Evolutionary conservation across 2,797 vertebrate genomes (phyloP).

Genomic region (Sebastes nivosus): DNA sequence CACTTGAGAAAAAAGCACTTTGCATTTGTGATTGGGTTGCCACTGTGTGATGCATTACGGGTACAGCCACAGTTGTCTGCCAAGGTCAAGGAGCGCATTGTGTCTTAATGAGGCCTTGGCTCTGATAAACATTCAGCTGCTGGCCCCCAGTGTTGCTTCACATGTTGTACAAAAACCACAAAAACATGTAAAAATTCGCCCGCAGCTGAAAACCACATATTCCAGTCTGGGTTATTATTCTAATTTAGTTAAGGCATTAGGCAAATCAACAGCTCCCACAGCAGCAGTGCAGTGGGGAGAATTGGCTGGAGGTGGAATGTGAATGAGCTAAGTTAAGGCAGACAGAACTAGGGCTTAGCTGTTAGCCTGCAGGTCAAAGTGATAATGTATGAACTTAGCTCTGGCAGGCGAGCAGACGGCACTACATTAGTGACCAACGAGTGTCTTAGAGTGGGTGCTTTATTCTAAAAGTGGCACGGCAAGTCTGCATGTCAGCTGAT

Average conservation of each 20-base stretch:
- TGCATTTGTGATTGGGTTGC: conserved; percentile 41
- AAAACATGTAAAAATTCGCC: conserved; percentile 34
- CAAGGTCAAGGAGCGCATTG: conserved; percentile 65
- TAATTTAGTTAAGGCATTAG: conserved; percentile 72
- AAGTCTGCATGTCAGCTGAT: conserved; percentile 37
- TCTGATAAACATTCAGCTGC: conserved; percentile 46
- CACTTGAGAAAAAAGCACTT: conserved; percentile 36
- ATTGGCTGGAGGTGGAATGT: conserved; percentile 63
- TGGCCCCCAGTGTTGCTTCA: conserved; percentile 5
- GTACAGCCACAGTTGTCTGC: conserved; percentile 24
- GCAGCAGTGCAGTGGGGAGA: conserved; percentile 53
- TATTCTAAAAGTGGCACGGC: conserved; percentile 24
- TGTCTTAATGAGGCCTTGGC: conserved; percentile 53
- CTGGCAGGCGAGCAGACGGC: conserved; percentile 56
- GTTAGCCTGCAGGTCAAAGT: conserved; percentile 75
- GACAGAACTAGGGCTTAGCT: conserved; percentile 79
- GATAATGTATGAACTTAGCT: conserved; percentile 79
- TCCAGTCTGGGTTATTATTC: conserved; percentile 67
- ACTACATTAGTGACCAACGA: conserved; percentile 64
- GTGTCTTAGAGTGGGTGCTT: conserved; percentile 40
- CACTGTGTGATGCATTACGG: conserved; percentile 36
- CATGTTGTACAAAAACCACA: conserved; percentile 25
- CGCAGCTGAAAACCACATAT: conserved; percentile 37
- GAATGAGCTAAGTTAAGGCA: conserved; percentile 74
- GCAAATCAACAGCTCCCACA: conserved; percentile 70